These are phyloP conservation scores for Formica aserva DNA, from an alignment of 2,888 invertebrate genomes.

Conservation along the genomic window DNA sequence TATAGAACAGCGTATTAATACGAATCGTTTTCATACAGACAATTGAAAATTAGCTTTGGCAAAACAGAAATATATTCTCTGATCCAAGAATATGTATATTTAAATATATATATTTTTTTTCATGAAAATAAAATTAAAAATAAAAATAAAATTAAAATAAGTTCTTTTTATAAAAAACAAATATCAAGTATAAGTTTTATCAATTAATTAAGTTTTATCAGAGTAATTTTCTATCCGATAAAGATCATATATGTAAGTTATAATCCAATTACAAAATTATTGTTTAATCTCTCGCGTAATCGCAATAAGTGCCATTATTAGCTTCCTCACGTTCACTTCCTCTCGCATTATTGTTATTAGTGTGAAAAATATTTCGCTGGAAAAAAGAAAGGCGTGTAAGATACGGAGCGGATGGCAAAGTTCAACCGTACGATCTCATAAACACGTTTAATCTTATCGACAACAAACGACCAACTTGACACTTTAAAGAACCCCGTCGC, in stretches of 20 bases:
- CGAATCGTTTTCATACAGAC: not conserved
- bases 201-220: not conserved
- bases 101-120: not conserved
- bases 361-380: not conserved
- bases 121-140: no score
- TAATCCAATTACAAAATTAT: not conserved
- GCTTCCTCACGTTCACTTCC: not conserved
- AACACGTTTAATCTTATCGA: slow-evolving; percentile 74
- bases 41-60: not conserved
- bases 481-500: slow-evolving; percentile 57
- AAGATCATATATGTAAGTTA: not conserved
- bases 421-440: slow-evolving; percentile 67
- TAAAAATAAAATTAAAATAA: no score
- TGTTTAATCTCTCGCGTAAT: not conserved
- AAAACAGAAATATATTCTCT: not conserved
- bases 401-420: slow-evolving; percentile 48
- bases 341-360: not conserved
- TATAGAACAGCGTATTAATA: not conserved
- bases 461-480: slow-evolving; percentile 22
- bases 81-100: not conserved
- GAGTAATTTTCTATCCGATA: not conserved
- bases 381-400: not conserved
- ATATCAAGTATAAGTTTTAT: not conserved
- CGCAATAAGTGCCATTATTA: not conserved
- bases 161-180: no score